phyloP scores from a whole-genome alignment of 2,888 invertebrate species.

The Neocrepidodera transversa region DNA sequence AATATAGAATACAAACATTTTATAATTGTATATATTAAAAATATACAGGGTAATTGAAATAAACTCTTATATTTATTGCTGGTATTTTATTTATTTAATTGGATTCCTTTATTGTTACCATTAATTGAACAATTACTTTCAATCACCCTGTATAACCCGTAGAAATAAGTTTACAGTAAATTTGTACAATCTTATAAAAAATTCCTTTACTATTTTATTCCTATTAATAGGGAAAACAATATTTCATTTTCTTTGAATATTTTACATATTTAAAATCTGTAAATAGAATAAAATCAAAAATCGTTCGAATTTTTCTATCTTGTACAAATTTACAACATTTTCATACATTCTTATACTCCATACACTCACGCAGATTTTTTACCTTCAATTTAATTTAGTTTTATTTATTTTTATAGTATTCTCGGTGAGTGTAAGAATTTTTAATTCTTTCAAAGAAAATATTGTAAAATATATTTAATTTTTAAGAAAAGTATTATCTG shows the following conservation, averaged over 20 bases:
- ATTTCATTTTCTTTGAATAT: too few relatives aligned
- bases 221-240: too few relatives aligned
- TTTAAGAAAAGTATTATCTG: slow-evolving; percentile 41
- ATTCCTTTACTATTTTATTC: background rate
- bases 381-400: background rate
- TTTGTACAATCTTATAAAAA: slow-evolving; percentile 5
- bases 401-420: slow-evolving; percentile 34
- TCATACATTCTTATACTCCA: slow-evolving; percentile 38
- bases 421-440: slow-evolving; percentile 36
- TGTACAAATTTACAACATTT: slow-evolving; percentile 17
- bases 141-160: slow-evolving; percentile 36
- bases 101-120: slow-evolving; percentile 41
- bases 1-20: slow-evolving; percentile 39
- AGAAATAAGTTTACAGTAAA: slow-evolving; percentile 25
- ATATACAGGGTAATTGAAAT: slow-evolving; percentile 39
- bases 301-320: background rate
- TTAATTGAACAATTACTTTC: slow-evolving; percentile 28
- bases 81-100: slow-evolving; percentile 37
- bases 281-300: background rate
- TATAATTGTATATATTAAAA: slow-evolving; percentile 44
- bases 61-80: slow-evolving; percentile 28
- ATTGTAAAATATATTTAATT: slow-evolving; percentile 47
- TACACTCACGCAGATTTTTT: slow-evolving; percentile 28
- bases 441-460: slow-evolving; percentile 36
- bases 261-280: background rate